Conservation (phyloP, 1,140 invertebrate genomes). For the Conus ventricosus region DNA sequence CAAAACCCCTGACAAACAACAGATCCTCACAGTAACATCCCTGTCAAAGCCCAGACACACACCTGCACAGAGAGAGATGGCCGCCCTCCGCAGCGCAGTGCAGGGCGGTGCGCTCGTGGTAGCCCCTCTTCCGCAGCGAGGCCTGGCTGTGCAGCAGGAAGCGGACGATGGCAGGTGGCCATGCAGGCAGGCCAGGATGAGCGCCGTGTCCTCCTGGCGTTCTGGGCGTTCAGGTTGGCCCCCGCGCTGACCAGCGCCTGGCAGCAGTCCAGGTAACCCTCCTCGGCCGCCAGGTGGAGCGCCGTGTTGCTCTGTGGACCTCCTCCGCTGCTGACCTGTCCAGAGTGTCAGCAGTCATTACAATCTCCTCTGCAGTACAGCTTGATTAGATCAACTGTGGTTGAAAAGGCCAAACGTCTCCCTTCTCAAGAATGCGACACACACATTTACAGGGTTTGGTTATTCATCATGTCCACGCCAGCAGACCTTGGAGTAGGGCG, state of each 20-base stretch:
- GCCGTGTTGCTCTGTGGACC: constrained; percentile 66
- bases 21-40: too few species aligned
- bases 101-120: constrained; percentile 67
- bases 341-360: too few species aligned
- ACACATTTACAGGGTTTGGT: too few species aligned
- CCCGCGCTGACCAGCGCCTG: constrained; percentile 75
- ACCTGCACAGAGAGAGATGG: constrained; percentile 62
- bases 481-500: too few species aligned
- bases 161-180: constrained; percentile 87
- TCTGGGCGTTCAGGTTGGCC: constrained; percentile 62
- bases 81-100: constrained; percentile 69
- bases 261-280: constrained; percentile 76
- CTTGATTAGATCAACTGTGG: too few species aligned
- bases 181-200: constrained; percentile 89
- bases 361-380: too few species aligned
- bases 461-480: too few species aligned
- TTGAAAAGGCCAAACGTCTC: too few species aligned
- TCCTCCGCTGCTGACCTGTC: constrained; percentile 54
- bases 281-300: constrained; percentile 69
- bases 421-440: too few species aligned
- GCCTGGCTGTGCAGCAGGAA: constrained; percentile 91
- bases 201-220: constrained; percentile 82
- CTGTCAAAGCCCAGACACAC: too few species aligned
- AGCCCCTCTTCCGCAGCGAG: constrained; percentile 81
- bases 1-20: too few species aligned